These are phyloP conservation scores for Conus canariensis DNA, from an alignment of 2,888 invertebrate genomes.

Conservation along the genomic window DNA sequence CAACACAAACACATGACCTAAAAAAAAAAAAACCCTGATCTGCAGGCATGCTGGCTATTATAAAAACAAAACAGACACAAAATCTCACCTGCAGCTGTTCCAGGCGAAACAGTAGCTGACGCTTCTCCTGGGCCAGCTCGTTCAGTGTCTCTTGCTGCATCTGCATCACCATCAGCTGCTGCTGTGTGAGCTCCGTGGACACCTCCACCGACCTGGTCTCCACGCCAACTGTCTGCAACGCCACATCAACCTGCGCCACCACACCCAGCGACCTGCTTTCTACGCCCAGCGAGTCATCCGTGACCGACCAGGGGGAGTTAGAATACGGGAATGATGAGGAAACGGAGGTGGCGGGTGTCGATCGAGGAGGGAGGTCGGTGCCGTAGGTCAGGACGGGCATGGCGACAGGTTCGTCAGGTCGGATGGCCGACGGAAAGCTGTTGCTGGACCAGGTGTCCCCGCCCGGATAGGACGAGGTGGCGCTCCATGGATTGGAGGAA, in stretches of 20 bases:
- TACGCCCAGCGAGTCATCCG: background rate
- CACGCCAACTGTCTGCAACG: too few species aligned
- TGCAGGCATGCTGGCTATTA: too few species aligned
- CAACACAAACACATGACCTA: background rate
- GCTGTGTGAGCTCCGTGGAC: background rate
- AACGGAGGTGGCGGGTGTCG: conserved; percentile 5
- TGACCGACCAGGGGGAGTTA: background rate
- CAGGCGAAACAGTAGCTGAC: background rate
- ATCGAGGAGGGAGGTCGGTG: background rate
- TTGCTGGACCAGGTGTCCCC: background rate
- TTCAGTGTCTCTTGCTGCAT: background rate
- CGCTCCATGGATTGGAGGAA: too few species aligned
- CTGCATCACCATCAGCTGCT: background rate
- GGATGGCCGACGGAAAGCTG: conserved; percentile 30
- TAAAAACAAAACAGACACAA: background rate
- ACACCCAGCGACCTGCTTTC: background rate
- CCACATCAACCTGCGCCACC: background rate
- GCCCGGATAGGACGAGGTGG: background rate
- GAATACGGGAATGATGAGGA: conserved; percentile 1
- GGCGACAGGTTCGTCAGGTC: conserved; percentile 21
- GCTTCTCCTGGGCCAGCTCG: conserved; percentile 13
- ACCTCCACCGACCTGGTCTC: background rate
- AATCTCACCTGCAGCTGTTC: conserved; percentile 21
- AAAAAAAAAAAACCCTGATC: too few species aligned
- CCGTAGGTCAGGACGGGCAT: background rate